phyloP scores from a whole-genome alignment of 2,888 invertebrate genomes.

The Zonitis immaculata region DNA sequence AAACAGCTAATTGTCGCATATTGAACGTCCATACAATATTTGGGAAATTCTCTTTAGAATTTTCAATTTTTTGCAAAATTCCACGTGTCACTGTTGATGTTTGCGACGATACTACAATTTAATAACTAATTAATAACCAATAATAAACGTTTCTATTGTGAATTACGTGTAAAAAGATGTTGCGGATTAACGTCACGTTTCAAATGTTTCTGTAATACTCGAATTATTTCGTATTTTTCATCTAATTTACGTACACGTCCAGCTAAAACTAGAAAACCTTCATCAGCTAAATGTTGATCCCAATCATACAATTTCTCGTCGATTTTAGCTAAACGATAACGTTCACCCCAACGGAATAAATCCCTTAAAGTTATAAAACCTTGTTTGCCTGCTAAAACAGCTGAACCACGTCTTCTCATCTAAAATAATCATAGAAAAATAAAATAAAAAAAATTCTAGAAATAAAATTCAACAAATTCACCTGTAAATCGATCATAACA shows the following conservation, averaged over 20 bases:
- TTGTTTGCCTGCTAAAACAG: conserved; percentile 87
- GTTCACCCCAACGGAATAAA: conserved; percentile 94
- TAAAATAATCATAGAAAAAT: conserved; percentile 38
- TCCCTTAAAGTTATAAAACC: conserved; percentile 92
- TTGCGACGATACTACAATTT: conserved; percentile 49
- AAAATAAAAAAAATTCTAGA: neutral
- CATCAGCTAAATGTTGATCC: conserved; percentile 95
- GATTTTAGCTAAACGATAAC: conserved; percentile 73
- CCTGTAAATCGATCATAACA: conserved; percentile 88
- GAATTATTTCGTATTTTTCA: conserved; percentile 76
- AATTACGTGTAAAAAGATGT: conserved; percentile 62
- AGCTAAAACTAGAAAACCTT: conserved; percentile 90
- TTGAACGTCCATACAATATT: conserved; percentile 94
- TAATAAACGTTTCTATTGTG: neutral
- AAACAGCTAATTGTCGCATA: conserved; percentile 75
- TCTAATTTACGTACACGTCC: conserved; percentile 83
- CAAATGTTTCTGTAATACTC: conserved; percentile 74
- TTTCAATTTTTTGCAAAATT: conserved; percentile 61
- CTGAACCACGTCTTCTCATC: conserved; percentile 71
- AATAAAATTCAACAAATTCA: too few species aligned
- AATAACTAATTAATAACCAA: neutral
- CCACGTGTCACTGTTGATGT: conserved; percentile 74
- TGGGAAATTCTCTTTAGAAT: conserved; percentile 58
- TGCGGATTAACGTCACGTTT: conserved; percentile 68
- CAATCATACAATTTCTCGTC: conserved; percentile 76